Evolutionary conservation across 2,888 invertebrate genomes (phyloP).

Genomic region (Diploptera punctata): DNA sequence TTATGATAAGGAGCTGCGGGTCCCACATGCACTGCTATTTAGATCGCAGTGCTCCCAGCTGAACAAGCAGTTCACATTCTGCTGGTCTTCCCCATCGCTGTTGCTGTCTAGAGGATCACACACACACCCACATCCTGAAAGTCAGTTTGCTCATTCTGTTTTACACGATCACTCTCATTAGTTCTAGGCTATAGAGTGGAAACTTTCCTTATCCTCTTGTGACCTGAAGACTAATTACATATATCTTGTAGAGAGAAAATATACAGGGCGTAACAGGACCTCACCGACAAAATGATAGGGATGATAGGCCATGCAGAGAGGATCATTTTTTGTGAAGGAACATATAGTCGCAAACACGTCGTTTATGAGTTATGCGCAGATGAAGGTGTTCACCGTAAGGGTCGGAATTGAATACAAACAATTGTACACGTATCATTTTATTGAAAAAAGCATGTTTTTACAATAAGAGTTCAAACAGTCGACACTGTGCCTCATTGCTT

Average conservation of each 20-base stretch:
- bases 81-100: neutral
- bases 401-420: too few species aligned
- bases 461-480: neutral
- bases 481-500: too few species aligned
- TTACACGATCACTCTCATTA: too few species aligned
- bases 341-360: too few species aligned
- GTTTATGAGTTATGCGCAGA: too few species aligned
- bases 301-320: too few species aligned
- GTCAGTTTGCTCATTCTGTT: neutral
- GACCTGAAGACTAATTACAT: neutral
- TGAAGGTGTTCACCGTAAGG: too few species aligned
- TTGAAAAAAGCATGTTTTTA: too few species aligned
- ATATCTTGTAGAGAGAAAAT: neutral
- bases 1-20: conserved; percentile 36
- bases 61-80: conserved; percentile 33
- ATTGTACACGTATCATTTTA: too few species aligned
- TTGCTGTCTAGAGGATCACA: neutral
- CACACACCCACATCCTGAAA: neutral
- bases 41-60: conserved; percentile 34
- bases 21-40: conserved; percentile 34
- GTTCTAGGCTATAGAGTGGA: neutral
- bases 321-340: too few species aligned
- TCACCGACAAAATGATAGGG: too few species aligned
- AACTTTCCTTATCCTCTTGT: neutral
- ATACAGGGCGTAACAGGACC: too few species aligned